Conservation (phyloP, 2,113 vertebrate species). For the Phylloscopus whistleri region DNA sequence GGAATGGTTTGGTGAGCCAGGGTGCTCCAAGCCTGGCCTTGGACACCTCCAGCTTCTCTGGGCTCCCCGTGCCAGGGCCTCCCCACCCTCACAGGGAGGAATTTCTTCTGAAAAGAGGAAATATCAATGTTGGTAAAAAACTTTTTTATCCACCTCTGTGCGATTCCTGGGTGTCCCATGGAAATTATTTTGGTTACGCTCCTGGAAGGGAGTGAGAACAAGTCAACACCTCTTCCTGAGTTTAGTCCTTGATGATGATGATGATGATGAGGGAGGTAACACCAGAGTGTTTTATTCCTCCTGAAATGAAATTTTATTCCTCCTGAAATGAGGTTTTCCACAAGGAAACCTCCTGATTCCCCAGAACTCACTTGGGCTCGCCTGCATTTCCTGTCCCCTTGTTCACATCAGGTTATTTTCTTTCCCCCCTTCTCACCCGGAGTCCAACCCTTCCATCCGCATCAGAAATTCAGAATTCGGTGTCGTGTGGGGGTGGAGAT, state of each 20-base stretch:
- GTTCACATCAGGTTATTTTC: not conserved
- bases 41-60: not conserved
- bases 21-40: not conserved
- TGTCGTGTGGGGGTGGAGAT: conserved; percentile 43
- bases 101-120: not conserved
- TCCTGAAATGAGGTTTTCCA: not conserved
- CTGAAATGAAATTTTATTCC: not conserved
- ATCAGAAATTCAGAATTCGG: not conserved
- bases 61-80: not conserved
- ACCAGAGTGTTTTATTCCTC: not conserved
- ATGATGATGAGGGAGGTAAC: not conserved
- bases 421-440: not conserved
- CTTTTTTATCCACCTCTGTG: not conserved
- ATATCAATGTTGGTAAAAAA: not conserved
- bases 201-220: not conserved
- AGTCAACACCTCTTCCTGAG: not conserved
- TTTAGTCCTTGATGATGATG: not conserved
- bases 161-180: not conserved
- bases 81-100: not conserved
- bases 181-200: not conserved
- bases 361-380: not conserved
- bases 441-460: not conserved
- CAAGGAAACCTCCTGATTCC: not conserved
- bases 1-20: not conserved
- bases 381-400: not conserved